phyloP scores from a whole-genome alignment of 2,113 vertebrate species.

The Xiphorhynchus elegans region DNA sequence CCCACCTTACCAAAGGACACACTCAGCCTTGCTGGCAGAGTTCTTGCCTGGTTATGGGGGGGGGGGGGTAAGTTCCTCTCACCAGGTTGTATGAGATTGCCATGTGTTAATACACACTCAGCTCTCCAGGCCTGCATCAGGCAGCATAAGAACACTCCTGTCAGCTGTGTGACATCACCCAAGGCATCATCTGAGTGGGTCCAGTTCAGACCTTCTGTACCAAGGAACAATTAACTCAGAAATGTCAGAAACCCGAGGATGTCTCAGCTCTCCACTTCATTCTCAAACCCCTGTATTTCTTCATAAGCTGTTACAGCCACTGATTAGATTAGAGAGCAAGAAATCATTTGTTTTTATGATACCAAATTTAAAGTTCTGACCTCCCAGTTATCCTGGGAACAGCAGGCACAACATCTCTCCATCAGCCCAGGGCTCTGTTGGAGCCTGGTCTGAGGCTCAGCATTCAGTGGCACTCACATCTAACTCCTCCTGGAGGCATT shows the following conservation, averaged over 20 bases:
- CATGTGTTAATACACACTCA: background rate
- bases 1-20: background rate
- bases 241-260: background rate
- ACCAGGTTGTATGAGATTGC: background rate
- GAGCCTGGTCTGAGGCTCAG: background rate
- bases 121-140: background rate
- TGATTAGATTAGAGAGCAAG: background rate
- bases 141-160: background rate
- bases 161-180: background rate
- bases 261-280: background rate
- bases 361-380: background rate
- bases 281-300: background rate
- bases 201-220: background rate
- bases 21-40: background rate
- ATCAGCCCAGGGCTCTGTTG: background rate
- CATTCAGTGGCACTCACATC: background rate
- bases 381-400: background rate
- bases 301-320: background rate
- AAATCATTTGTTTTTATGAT: background rate
- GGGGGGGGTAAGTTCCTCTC: background rate
- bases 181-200: background rate
- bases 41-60: background rate
- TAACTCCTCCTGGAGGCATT: background rate
- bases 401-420: background rate
- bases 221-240: background rate